These are phyloP conservation scores for Siniperca knerii DNA, from an alignment of 2,113 vertebrate genomes.

Conservation along the genomic window DNA sequence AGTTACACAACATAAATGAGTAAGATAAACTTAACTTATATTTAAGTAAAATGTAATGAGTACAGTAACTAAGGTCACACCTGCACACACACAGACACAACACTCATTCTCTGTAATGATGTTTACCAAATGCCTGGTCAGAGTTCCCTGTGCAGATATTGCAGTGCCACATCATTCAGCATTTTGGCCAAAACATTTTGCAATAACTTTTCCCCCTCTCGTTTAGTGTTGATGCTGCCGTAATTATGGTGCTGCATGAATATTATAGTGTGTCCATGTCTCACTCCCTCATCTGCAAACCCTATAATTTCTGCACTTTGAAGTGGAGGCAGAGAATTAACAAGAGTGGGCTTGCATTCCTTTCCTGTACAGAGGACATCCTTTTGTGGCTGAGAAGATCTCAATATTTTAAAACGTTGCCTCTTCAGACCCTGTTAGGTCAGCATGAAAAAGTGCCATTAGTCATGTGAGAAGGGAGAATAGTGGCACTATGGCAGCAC, in stretches of 20 bases:
- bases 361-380: conserved; percentile 40
- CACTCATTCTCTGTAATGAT: conserved; percentile 1
- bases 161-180: conserved; percentile 39
- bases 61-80: not conserved
- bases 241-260: conserved; percentile 64
- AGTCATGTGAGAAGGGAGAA: conserved; percentile 55
- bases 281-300: conserved; percentile 50
- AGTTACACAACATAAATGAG: not conserved
- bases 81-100: not conserved
- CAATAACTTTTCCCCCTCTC: not conserved
- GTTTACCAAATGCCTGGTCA: conserved; percentile 3
- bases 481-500: conserved; percentile 18
- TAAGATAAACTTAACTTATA: not conserved
- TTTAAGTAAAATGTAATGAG: not conserved
- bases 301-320: conserved; percentile 68
- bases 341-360: conserved; percentile 58
- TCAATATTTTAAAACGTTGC: conserved; percentile 46
- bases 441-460: conserved; percentile 29
- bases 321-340: conserved; percentile 65
- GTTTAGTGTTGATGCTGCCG: conserved; percentile 42
- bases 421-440: conserved; percentile 40
- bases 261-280: conserved; percentile 57
- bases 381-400: conserved; percentile 41
- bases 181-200: conserved; percentile 41
- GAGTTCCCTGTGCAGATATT: conserved; percentile 6